Conservation (phyloP, 2,888 invertebrate genomes). For the Cyclophora punctaria region DNA sequence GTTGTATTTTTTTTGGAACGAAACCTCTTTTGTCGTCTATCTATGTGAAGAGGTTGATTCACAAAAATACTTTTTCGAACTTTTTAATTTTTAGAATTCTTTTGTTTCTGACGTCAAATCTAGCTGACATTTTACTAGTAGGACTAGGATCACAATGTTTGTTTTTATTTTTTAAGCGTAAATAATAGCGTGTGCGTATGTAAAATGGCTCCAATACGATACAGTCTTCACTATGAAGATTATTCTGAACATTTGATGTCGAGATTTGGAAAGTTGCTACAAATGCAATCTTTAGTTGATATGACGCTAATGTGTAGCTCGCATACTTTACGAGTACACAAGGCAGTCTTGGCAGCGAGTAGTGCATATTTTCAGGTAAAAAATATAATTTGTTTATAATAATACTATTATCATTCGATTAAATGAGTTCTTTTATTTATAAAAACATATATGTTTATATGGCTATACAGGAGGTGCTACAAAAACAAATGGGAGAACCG, state of each 20-base stretch:
- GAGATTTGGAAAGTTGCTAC: slow-evolving; percentile 80
- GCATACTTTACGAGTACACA: slow-evolving; percentile 83
- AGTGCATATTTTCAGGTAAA: slow-evolving; percentile 83
- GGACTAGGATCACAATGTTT: slow-evolving; percentile 14
- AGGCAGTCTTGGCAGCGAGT: slow-evolving; percentile 82
- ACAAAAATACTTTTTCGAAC: slow-evolving; percentile 16
- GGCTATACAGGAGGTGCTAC: slow-evolving; percentile 63
- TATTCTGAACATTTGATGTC: slow-evolving; percentile 81
- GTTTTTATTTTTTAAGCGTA: slow-evolving; percentile 10
- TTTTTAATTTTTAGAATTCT: slow-evolving; percentile 32
- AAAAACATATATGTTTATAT: not conserved
- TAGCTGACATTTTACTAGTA: not conserved
- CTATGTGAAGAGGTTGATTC: not conserved
- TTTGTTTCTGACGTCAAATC: slow-evolving; percentile 14
- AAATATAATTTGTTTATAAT: too few species aligned
- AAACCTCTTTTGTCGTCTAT: slow-evolving; percentile 3
- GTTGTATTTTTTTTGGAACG: not conserved
- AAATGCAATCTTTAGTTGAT: slow-evolving; percentile 83
- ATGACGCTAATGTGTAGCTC: slow-evolving; percentile 84
- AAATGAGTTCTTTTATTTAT: not conserved
- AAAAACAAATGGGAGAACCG: slow-evolving; percentile 74
- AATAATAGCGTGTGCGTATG: slow-evolving; percentile 2
- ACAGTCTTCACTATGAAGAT: slow-evolving; percentile 80
- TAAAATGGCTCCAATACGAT: slow-evolving; percentile 70
- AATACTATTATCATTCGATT: slow-evolving; percentile 8